Evolutionary conservation across 2,797 vertebrate genomes (phyloP).

Genomic region (Okamejei kenojei): DNA sequence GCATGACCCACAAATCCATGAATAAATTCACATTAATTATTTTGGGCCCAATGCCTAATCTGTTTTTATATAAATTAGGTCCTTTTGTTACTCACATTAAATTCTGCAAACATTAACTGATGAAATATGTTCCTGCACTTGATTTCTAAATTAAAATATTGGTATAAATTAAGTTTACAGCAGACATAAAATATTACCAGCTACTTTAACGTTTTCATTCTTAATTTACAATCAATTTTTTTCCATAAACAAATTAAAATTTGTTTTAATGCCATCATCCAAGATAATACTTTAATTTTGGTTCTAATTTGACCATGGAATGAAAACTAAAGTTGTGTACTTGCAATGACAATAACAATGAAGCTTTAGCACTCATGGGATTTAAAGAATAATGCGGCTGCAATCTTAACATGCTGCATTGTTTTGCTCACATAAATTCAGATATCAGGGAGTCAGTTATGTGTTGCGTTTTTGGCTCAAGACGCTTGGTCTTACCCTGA

Average conservation of each 20-base stretch:
- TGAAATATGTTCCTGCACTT: background rate
- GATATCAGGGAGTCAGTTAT: background rate
- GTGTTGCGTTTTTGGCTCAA: background rate
- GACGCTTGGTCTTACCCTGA: background rate
- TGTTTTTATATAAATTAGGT: background rate
- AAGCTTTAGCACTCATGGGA: background rate
- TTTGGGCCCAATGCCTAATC: background rate
- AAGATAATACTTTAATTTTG: background rate
- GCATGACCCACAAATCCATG: background rate
- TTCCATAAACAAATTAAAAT: background rate
- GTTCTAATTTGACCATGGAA: background rate
- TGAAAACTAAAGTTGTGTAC: background rate
- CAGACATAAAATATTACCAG: background rate
- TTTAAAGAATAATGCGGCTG: background rate
- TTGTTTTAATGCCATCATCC: background rate
- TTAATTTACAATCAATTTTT: background rate
- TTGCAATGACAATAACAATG: background rate
- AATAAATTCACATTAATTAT: conserved; percentile 18
- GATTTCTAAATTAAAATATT: background rate
- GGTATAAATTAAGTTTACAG: background rate
- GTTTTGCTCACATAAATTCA: background rate
- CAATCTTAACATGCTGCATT: background rate
- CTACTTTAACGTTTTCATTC: background rate
- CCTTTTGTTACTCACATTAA: background rate
- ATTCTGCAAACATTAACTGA: background rate